These are phyloP conservation scores for Liposcelis brunnea DNA, from an alignment of 2,888 invertebrate genomes.

Conservation along the genomic window DNA sequence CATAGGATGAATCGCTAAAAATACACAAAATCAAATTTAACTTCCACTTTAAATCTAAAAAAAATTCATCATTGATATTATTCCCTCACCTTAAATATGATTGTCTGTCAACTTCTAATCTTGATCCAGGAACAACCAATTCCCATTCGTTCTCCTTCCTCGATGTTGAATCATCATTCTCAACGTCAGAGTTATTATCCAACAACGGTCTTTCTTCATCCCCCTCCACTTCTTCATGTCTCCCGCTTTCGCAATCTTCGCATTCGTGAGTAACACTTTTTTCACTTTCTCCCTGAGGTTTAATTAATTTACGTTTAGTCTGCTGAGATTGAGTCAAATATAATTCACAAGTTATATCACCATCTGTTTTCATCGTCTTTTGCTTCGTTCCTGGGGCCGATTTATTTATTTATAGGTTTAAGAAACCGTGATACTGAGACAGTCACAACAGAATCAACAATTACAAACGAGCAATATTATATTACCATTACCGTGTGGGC, in stretches of 20 bases:
- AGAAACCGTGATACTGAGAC: conserved; percentile 8
- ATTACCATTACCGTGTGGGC: no score
- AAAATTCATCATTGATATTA: no score
- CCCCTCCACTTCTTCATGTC: neutral
- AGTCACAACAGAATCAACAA: no score
- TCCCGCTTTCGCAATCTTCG: neutral
- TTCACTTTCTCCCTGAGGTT: no score
- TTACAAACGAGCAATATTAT: no score
- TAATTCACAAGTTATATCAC: no score
- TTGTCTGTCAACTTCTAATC: conserved; percentile 1
- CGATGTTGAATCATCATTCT: neutral
- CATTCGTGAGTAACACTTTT: neutral
- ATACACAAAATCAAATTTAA: no score
- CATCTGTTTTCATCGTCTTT: neutral
- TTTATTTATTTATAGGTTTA: conserved; percentile 8
- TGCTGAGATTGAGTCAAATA: no score
- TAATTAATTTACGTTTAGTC: no score
- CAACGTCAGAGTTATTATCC: conserved; percentile 2
- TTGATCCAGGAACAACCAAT: neutral
- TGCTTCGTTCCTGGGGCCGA: neutral
- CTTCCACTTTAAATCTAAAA: no score
- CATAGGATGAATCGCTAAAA: conserved; percentile 6
- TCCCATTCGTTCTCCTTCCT: conserved; percentile 4
- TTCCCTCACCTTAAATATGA: no score
- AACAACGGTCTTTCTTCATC: conserved; percentile 2